These are phyloP conservation scores for Rhynchonycteris naso DNA, from an alignment of 2,797 vertebrate genomes.

Conservation along the genomic window DNA sequence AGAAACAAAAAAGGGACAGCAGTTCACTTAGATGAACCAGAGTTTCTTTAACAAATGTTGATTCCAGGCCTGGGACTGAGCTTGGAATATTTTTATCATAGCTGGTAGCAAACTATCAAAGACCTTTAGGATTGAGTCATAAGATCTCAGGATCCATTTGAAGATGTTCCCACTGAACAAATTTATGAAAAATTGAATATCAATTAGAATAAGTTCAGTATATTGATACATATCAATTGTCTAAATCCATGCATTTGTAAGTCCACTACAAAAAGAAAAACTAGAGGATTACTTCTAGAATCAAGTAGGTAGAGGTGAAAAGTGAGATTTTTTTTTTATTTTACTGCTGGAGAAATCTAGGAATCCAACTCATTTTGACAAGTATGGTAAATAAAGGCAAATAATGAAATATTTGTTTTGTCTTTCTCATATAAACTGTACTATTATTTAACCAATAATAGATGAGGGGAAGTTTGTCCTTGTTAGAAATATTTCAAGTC, in stretches of 20 bases:
- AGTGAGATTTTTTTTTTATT: too few relatives aligned
- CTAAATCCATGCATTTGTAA: slow-evolving; percentile 4
- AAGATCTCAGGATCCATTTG: neutral
- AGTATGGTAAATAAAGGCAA: neutral
- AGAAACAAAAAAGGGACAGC: neutral
- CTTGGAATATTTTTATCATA: neutral
- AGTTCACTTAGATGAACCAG: neutral
- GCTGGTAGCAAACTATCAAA: neutral
- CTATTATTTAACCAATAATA: slow-evolving; percentile 1
- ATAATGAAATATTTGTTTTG: neutral
- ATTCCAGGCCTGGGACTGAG: neutral
- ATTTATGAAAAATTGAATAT: slow-evolving; percentile 2
- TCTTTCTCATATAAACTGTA: neutral
- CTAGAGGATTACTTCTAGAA: neutral
- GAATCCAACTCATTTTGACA: neutral
- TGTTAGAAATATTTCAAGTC: neutral
- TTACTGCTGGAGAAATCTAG: neutral
- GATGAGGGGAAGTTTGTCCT: neutral
- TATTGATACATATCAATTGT: neutral
- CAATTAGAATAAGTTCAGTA: neutral
- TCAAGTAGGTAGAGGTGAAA: too few relatives aligned
- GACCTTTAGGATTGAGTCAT: neutral
- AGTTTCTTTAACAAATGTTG: slow-evolving; percentile 21
- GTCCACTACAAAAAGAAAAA: neutral
- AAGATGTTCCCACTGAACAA: neutral